These are phyloP conservation scores for Eulemur mongoz DNA, from an alignment of 2,797 vertebrate genomes.

Conservation along the genomic window DNA sequence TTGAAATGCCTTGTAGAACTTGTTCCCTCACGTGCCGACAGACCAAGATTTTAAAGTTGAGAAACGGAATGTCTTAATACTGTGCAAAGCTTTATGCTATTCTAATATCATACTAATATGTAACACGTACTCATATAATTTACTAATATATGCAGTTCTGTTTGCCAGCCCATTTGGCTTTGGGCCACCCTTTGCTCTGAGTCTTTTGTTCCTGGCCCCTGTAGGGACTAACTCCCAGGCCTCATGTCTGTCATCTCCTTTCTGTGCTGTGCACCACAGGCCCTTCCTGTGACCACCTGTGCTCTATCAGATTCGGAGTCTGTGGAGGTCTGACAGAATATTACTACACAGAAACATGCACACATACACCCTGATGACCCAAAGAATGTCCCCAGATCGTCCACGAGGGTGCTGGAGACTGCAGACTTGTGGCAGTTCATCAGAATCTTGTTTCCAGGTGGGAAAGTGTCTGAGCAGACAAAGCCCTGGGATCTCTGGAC, in stretches of 20 bases:
- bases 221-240: background rate
- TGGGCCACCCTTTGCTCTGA: background rate
- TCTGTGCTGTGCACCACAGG: background rate
- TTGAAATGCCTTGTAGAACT: background rate
- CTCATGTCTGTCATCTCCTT: background rate
- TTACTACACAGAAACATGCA: background rate
- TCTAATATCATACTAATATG: background rate
- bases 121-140: accelerated
- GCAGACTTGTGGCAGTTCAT: background rate
- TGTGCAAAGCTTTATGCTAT: background rate
- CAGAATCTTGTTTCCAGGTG: background rate
- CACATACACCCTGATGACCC: background rate
- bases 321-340: background rate
- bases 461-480: background rate
- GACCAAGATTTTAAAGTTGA: background rate
- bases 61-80: background rate
- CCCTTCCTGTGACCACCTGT: background rate
- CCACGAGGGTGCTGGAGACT: background rate
- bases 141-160: background rate
- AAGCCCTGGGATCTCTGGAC: background rate
- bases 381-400: background rate
- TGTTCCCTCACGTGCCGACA: background rate
- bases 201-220: background rate
- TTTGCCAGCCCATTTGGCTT: background rate
- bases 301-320: background rate